These are phyloP conservation scores for Acestrorhynchus altus DNA, from an alignment of 2,797 vertebrate species.

Conservation along the genomic window DNA sequence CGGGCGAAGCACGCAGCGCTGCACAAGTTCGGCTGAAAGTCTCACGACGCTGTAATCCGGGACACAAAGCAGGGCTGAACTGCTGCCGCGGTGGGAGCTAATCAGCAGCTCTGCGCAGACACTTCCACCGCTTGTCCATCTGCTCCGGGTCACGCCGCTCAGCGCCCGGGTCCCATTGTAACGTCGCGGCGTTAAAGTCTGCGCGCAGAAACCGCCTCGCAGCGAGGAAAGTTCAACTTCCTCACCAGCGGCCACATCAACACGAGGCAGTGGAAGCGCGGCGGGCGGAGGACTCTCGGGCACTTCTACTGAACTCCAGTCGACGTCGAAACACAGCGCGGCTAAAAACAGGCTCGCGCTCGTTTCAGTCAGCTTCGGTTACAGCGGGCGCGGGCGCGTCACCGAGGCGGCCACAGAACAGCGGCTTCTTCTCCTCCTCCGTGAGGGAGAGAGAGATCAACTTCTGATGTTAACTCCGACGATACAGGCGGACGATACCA, in stretches of 20 bases:
- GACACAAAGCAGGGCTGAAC: not conserved
- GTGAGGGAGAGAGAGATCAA: constrained; percentile 61
- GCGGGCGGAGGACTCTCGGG: not conserved
- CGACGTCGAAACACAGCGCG: not conserved
- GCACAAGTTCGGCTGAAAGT: too few species aligned
- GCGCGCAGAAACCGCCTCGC: too few species aligned
- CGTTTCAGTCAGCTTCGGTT: constrained; percentile 3
- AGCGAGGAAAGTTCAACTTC: too few species aligned
- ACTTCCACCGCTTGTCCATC: constrained; percentile 19
- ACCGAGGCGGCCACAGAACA: constrained; percentile 25
- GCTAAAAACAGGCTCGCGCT: not conserved
- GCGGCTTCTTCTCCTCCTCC: constrained; percentile 59
- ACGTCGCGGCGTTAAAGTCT: too few species aligned
- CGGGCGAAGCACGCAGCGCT: too few species aligned
- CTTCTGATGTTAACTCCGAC: constrained; percentile 81
- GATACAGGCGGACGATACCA: constrained; percentile 79
- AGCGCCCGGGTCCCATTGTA: constrained; percentile 5
- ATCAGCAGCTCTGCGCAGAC: not conserved
- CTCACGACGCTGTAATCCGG: not conserved
- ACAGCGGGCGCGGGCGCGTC: not conserved
- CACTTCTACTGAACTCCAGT: not conserved
- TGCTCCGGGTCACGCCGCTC: constrained; percentile 29
- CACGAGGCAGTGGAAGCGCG: too few species aligned
- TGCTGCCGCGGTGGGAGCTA: too few species aligned
- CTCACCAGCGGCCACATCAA: too few species aligned